A percentile compares a stretch with the other conserved stretches of the same genome.
Evolutionary conservation across 1,140 invertebrate genomes (phyloP).

Genomic region (Diuraphis noxia): DNA sequence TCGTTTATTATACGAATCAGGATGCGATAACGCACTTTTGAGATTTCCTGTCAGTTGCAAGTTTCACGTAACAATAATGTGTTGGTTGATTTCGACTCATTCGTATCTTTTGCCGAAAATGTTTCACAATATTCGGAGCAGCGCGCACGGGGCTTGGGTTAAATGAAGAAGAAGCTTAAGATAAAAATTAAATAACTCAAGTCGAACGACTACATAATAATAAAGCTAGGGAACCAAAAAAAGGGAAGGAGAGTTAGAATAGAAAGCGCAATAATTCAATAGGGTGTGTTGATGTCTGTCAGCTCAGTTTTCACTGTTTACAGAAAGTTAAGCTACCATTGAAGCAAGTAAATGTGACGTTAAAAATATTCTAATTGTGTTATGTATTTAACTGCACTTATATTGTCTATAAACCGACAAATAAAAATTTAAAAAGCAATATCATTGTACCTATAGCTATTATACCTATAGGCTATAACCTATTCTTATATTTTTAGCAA

Average conservation of each 20-base stretch:
- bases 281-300: neutral
- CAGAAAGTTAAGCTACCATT: neutral
- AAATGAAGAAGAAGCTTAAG: constrained; percentile 1
- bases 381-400: neutral
- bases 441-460: no score
- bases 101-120: neutral
- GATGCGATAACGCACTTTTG: neutral
- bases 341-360: neutral
- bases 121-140: neutral
- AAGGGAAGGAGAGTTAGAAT: neutral
- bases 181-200: constrained; percentile 22
- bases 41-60: neutral
- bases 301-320: neutral
- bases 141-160: neutral
- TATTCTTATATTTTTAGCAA: no score
- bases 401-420: neutral
- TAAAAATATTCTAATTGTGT: neutral
- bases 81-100: neutral
- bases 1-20: neutral
- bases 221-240: neutral
- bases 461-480: no score
- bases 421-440: neutral
- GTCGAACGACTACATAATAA: neutral
- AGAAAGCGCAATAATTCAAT: neutral
- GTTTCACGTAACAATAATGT: neutral